Conservation (phyloP, 2,888 invertebrate species). For the Automeris io region DNA sequence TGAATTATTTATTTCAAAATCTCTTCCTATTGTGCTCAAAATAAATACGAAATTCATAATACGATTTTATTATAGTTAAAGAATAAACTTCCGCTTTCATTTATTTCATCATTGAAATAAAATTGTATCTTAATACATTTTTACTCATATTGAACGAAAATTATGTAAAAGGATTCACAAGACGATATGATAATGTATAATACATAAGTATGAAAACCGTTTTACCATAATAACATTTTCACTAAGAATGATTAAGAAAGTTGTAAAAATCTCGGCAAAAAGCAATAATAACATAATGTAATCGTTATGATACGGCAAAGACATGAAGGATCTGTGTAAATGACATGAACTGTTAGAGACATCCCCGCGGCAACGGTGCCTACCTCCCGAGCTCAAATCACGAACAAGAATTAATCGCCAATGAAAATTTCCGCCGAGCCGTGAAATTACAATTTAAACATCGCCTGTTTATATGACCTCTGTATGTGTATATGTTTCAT, state of each 20-base stretch:
- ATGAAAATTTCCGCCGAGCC: conserved; percentile 67
- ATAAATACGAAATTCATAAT: neutral
- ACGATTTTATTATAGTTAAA: no score
- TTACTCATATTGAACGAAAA: no score
- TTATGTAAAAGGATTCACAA: no score
- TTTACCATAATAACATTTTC: neutral
- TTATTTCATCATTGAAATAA: no score
- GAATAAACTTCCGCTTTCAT: no score
- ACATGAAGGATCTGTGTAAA: conserved; percentile 15
- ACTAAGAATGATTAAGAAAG: neutral
- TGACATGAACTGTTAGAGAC: conserved; percentile 30
- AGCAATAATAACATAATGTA: conserved; percentile 1
- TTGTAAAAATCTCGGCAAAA: neutral
- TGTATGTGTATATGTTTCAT: conserved; percentile 17
- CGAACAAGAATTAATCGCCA: conserved; percentile 66
- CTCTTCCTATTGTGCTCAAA: neutral
- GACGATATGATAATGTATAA: no score
- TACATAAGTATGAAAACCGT: no score
- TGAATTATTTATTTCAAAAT: neutral
- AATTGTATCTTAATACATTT: no score
- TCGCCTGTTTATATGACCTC: conserved; percentile 51
- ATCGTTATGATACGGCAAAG: conserved; percentile 4
- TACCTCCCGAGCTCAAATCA: conserved; percentile 45
- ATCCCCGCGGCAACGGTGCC: conserved; percentile 28
- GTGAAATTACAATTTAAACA: conserved; percentile 72